Base-by-base conservation (phyloP, 2,113 vertebrate species). In the Cynopterus brachyotis region DNA sequence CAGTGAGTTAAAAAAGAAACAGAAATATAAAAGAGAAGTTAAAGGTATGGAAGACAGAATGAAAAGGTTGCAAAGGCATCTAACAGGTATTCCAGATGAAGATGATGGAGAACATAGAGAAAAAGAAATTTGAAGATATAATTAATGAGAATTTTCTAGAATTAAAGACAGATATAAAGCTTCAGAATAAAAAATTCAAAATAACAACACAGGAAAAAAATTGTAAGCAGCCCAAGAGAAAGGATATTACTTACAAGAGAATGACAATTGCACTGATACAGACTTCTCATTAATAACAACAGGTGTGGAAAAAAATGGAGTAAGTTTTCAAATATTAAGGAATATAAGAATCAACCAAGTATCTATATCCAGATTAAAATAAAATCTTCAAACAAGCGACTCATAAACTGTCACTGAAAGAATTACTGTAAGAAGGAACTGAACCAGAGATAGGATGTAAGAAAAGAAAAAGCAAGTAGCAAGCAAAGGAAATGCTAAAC, bases 131-230 rank as follows among this genome's bases (percentile, higher is more conserved):
- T 47, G 22, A 91, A 75, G 45, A 78, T 16, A 83, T 4, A 9
- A 50, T 89, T 89, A 53, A 45, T 81, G 37, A 95, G 45, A 95
- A 73, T 30, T 72, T 90, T 84, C 64, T 59, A 94, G 35, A 90
- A 96, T 60, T 90, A 84, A 84, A 93, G 50, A 80, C 8, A 79
- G 64, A 83, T 8, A 78, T 0, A 3, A 75, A 26, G 37, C 85
- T 92, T 95, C 6, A 80, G 42, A 92, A 83, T 76, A 20, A 86
- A 93, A 92, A 59, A 42, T 86, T 88, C n/a, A 93, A 88, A 91
- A 32, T 82, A 89, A 85, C 57, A 69, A 60, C 40, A 79, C 11
- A 40, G 30, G 84, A 47, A 55, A 75, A 75, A 95, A 64, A 92
- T 37, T 67, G 10, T 82, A 82, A 95, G 17, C 55, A 89, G 81